A percentile compares a stretch with the other conserved stretches of the same genome.
Conservation (phyloP, 2,113 vertebrate species). For the Clarias gariepinus region DNA sequence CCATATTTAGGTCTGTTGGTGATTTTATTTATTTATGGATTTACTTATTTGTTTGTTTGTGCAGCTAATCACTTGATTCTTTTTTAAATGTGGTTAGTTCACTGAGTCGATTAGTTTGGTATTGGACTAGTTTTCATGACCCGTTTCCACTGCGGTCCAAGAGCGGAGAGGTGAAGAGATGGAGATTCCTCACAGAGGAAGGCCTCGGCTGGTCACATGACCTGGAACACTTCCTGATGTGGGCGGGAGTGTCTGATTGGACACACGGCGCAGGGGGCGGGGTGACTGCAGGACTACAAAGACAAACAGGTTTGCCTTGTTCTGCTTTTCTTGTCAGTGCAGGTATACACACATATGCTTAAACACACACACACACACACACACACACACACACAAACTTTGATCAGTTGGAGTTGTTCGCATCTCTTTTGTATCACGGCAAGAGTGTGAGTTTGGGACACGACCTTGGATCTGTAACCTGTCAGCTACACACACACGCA, state of each 20-base stretch:
- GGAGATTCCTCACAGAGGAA: neutral
- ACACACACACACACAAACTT: neutral
- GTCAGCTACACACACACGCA: neutral
- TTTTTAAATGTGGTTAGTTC: neutral
- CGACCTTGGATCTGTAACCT: constrained; percentile 8
- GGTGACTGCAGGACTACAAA: constrained; percentile 56
- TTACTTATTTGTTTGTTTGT: neutral
- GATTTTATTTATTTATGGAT: neutral
- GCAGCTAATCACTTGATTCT: neutral
- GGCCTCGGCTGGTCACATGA: constrained; percentile 50
- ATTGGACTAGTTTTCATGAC: neutral
- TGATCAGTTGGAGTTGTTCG: neutral
- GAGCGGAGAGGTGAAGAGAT: neutral
- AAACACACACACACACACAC: neutral
- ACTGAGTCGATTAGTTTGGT: neutral
- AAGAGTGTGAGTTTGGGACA: neutral
- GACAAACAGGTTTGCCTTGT: constrained; percentile 67
- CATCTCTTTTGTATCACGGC: neutral
- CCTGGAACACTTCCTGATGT: constrained; percentile 48
- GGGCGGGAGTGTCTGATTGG: constrained; percentile 35
- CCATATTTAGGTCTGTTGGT: neutral
- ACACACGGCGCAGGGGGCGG: constrained; percentile 52
- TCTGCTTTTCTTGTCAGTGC: constrained; percentile 27
- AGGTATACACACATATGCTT: neutral
- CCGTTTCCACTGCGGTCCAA: neutral